Base-by-base conservation (phyloP, 2,113 vertebrate species). In the Thunnus thynnus region DNA sequence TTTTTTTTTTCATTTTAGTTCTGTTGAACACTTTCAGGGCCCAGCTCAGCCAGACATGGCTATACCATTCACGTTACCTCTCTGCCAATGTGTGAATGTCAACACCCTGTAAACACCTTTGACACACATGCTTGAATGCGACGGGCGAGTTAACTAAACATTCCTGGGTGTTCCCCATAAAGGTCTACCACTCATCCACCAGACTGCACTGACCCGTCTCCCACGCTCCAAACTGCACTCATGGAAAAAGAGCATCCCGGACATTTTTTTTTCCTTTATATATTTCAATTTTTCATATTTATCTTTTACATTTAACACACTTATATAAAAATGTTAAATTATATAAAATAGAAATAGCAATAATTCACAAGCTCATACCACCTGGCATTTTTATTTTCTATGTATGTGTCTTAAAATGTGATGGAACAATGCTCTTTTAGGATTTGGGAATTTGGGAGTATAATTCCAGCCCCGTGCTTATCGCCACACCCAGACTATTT, bases 21-120 rank as follows among this genome's bases (percentile, higher is more conserved):
- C 20, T 63, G 48, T 11, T 17, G 78, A 63, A 61, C 27, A 46
- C 44, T 58, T 44, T 57, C 54, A 61, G 78, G 57, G 63, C 70
- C 41, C 51, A 52, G 52, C 54, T 32, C 57, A 55, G 72, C 58
- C 78, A 70, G 78, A 76, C 88, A 18, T 32, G 65, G 78, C 72
- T 71, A 20, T 48, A 51, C 60, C 68, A 27, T 76, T 84, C 89
- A 80, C 78, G 61, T 78, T 78, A 83, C 85, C 81, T 85, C 82
- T 83, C 80, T 74, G 82, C 9, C 88, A 86, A 87, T 86, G 90
- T 91, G 90, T 87, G 88, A 89, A 88, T 90, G 92, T 94, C 93
- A 93, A 88, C 93, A 92, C 93, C 89, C 91, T 89, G 91, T 92
- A 94, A 94, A 94, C 93, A 94, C 91, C 92, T 93, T 91, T 93